Conservation (phyloP, 2,888 invertebrate genomes). For the Bugulina stolonifera region DNA sequence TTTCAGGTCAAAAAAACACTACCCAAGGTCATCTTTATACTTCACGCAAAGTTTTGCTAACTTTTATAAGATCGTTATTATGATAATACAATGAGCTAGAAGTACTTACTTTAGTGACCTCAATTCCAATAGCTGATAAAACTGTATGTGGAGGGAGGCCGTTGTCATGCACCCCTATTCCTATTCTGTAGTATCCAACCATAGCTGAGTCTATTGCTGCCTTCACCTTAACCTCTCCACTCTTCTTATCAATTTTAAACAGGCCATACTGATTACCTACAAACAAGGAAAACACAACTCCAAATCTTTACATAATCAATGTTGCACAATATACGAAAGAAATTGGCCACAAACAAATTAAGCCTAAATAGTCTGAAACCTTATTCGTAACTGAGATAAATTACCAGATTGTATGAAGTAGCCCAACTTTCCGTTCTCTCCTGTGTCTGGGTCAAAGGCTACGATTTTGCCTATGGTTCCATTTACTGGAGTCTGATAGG, state of each 20-base stretch:
- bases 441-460: constrained; percentile 26
- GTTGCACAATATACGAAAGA: no score
- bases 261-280: constrained; percentile 72
- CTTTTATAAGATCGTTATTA: neutral
- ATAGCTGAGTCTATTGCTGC: neutral
- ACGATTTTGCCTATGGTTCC: constrained; percentile 14
- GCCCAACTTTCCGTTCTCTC: constrained; percentile 19
- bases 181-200: constrained; percentile 18
- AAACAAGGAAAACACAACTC: neutral
- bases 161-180: constrained; percentile 18
- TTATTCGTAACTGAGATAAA: no score
- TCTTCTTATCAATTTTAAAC: constrained; percentile 70
- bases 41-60: no score
- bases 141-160: constrained; percentile 25
- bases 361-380: no score
- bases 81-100: neutral
- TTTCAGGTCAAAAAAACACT: no score
- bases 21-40: no score
- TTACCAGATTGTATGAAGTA: constrained; percentile 60
- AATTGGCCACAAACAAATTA: no score
- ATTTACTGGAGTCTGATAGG: constrained; percentile 25
- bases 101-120: constrained; percentile 8
- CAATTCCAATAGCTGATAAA: neutral
- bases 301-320: no score
- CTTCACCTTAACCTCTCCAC: constrained; percentile 74